Conservation (phyloP, 2,797 vertebrate species). For the Anguilla megastoma region DNA sequence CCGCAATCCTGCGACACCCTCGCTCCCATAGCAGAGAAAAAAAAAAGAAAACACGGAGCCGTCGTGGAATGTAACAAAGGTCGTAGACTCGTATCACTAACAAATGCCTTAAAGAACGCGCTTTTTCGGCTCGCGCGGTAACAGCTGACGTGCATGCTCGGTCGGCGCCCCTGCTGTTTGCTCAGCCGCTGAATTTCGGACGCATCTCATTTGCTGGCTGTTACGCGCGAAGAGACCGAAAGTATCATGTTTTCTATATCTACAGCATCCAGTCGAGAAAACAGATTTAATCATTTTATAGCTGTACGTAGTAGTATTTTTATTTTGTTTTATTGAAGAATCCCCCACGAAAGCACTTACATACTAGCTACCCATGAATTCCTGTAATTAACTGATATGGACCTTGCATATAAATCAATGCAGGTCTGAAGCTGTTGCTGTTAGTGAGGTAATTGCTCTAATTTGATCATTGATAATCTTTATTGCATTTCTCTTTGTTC, state of each 20-base stretch:
- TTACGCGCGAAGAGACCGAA: not conserved
- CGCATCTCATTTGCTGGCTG: not conserved
- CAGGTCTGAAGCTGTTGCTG: not conserved
- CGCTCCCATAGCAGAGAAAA: too few species aligned
- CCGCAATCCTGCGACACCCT: not conserved
- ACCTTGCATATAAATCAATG: not conserved
- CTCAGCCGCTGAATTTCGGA: not conserved
- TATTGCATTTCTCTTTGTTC: conserved; percentile 17
- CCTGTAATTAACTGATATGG: conserved; percentile 6
- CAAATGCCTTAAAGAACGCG: not conserved
- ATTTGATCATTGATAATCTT: conserved; percentile 19
- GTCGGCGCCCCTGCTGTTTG: not conserved
- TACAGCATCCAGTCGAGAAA: not conserved
- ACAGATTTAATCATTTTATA: conserved; percentile 8
- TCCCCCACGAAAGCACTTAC: conserved; percentile 5
- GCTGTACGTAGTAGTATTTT: not conserved
- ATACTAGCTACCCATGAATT: conserved; percentile 6
- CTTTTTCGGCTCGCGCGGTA: not conserved
- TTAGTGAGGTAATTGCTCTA: conserved; percentile 19
- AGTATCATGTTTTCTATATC: not conserved
- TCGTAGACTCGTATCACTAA: not conserved
- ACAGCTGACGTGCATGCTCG: not conserved
- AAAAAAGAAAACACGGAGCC: not conserved
- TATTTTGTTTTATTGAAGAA: not conserved
- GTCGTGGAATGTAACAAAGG: not conserved